Conservation (phyloP, 2,888 invertebrate species). For the Scrobipalpa costella region DNA sequence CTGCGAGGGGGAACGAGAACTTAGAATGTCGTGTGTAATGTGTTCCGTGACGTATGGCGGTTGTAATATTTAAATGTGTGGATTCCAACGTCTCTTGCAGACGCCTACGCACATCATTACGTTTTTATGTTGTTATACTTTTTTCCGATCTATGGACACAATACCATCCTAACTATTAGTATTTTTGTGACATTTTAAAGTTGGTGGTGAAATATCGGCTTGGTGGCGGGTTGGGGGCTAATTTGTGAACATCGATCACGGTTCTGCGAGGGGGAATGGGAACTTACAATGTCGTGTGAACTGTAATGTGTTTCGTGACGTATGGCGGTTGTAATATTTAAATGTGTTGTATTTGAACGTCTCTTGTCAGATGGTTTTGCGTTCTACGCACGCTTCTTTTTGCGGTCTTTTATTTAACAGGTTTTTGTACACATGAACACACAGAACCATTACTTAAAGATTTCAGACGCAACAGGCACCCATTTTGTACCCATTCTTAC, state of each 20-base stretch:
- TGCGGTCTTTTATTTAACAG: too few species aligned
- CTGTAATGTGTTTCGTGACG: neutral
- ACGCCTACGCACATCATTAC: too few species aligned
- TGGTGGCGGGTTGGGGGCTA: slow-evolving; percentile 38
- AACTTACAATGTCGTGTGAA: slow-evolving; percentile 1
- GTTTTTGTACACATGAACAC: too few species aligned
- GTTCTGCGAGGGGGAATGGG: slow-evolving; percentile 9
- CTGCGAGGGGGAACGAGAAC: slow-evolving; percentile 6
- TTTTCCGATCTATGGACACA: too few species aligned
- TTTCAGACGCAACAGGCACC: too few species aligned
- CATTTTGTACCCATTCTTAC: too few species aligned
- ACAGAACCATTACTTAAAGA: too few species aligned
- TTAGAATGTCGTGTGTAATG: slow-evolving; percentile 9
- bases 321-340: neutral
- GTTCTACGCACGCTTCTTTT: too few species aligned
- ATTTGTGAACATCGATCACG: slow-evolving; percentile 36
- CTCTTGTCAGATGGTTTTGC: neutral
- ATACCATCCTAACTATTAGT: too few species aligned
- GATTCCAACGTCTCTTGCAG: neutral
- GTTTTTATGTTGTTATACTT: too few species aligned
- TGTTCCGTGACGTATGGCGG: neutral
- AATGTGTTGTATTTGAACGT: neutral
- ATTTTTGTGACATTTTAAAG: too few species aligned
- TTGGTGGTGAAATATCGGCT: slow-evolving; percentile 57
- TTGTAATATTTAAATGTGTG: neutral